Evolutionary conservation across 2,888 invertebrate species (phyloP), one percentile per base, ranked within the genome.

Genomic region (Pediacus dermestoides): DNA sequence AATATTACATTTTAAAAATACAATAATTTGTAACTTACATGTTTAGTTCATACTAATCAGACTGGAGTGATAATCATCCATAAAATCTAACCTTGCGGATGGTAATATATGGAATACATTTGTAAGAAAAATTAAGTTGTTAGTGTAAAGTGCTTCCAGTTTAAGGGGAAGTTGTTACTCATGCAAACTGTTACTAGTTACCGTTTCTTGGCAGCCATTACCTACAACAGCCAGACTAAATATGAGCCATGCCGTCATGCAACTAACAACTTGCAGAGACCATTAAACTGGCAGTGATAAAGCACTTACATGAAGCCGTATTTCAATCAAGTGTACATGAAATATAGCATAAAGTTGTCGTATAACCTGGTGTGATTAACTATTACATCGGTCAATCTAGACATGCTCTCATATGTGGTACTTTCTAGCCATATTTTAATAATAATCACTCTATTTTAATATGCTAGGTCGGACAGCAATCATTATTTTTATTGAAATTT

Each of bases 191-290:
- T 16, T 33, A 26, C 15, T 16, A 26, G 21, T 37, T 31, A 15
- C 39, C 41, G 44, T 28, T 28, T 44, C 44, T 46, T 53, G 48
- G 49, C 52, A 49, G 39, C 39, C 46, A 43, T 40, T 46, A 41
- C 37, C 48, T 37, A 35, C 37, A 42, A 28, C 37, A 14, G 23
- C 34, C 28, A 28, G 28, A 28, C 28, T 28, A 28, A 28, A 28
- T 28, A 28, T 28, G 28, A 28, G 14, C 13, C 28, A 4, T 10
- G 12, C 14, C 23, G 23, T 28, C 28, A 28, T 28, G 31, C 31
- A 31, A 18, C 16, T 16, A 8, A 4, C 13, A 16, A 36, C 13
- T 14, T 9, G 10, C 8, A 37, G 7, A 37, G 8, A 25, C 16
- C 38, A 34, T 34, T 37, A 37, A 33, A 16, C 7, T 37, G 38